Percentiles rank a stretch among this genome's conserved stretches.
These are phyloP conservation scores for Notechis scutatus DNA, from an alignment of 2,113 vertebrate genomes.

Conservation along the genomic window DNA sequence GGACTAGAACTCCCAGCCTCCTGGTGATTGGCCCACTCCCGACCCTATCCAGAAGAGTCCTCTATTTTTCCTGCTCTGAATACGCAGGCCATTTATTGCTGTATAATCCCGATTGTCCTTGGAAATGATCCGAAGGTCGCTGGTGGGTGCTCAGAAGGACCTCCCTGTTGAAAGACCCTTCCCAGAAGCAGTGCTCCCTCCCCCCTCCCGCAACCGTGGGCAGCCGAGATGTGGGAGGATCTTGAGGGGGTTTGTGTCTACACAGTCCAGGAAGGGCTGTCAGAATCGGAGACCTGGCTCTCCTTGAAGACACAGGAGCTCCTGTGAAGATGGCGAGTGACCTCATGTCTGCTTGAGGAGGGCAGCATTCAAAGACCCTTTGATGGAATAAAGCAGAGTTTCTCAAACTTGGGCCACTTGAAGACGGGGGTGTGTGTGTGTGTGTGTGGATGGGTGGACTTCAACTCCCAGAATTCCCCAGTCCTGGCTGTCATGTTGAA, in stretches of 20 bases:
- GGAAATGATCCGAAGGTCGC: neutral
- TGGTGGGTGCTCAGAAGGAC: neutral
- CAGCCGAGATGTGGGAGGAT: neutral
- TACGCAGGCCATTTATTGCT: neutral
- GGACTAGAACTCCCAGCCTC: neutral
- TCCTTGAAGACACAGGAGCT: neutral
- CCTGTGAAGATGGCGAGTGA: neutral
- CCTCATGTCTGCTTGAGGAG: conserved; percentile 8
- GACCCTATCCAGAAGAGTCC: neutral
- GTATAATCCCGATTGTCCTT: neutral
- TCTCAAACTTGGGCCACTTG: neutral
- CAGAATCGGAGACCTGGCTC: neutral
- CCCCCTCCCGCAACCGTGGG: neutral
- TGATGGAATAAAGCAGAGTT: neutral
- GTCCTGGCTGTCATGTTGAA: neutral
- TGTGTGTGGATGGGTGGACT: neutral
- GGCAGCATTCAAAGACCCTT: neutral
- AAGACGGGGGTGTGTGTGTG: neutral
- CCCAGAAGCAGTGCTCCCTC: neutral
- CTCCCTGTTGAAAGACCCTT: neutral
- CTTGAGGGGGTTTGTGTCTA: neutral
- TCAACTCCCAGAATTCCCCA: neutral
- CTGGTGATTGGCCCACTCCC: neutral
- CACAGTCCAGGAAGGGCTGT: neutral
- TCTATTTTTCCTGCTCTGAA: neutral